Evolutionary conservation across 2,113 vertebrate genomes (phyloP).

Genomic region (Eonycteris spelaea): DNA sequence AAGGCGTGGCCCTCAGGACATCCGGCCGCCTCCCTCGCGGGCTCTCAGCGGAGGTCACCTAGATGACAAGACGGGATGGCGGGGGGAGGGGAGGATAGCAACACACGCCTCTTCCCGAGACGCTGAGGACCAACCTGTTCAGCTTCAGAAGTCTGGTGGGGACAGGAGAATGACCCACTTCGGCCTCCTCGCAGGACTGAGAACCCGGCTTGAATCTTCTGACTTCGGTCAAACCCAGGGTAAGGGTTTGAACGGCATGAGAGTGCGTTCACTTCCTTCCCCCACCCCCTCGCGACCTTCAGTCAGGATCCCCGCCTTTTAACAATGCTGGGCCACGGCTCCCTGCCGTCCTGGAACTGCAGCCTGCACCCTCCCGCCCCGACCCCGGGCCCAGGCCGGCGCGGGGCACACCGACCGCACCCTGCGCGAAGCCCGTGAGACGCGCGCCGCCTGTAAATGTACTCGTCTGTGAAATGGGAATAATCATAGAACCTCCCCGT

Average conservation of each 20-base stretch:
- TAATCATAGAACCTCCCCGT: not conserved
- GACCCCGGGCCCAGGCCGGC: not conserved
- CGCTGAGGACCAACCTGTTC: not conserved
- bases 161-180: too few relatives aligned
- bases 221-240: not conserved
- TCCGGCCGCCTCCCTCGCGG: not conserved
- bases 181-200: not conserved
- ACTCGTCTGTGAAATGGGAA: slow-evolving; percentile 51
- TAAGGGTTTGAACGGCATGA: not conserved
- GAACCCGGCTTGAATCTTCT: not conserved
- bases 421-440: not conserved
- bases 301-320: not conserved
- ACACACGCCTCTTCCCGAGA: not conserved
- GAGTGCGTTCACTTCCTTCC: not conserved
- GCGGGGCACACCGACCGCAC: not conserved
- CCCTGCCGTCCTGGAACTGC: not conserved
- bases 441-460: not conserved
- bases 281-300: not conserved
- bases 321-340: not conserved
- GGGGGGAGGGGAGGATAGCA: not conserved
- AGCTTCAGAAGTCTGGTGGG: not conserved
- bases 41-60: not conserved
- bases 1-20: not conserved
- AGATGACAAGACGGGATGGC: not conserved
- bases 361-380: not conserved